phyloP scores from a whole-genome alignment of 1,140 invertebrate genomes.

The Neocloeon triangulifer region DNA sequence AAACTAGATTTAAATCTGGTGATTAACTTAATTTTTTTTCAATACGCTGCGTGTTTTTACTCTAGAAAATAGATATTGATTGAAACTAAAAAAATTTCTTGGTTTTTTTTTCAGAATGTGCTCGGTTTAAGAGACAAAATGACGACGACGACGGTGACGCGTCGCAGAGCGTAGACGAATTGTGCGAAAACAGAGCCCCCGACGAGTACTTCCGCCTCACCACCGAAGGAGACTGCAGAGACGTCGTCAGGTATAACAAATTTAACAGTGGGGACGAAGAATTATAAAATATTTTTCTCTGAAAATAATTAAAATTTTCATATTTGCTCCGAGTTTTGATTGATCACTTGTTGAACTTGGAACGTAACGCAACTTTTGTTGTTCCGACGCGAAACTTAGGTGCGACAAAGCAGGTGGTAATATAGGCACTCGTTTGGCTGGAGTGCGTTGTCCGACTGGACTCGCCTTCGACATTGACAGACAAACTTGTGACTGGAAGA shows the following conservation, averaged over 20 bases:
- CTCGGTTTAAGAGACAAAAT: constrained; percentile 20
- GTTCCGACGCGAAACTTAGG: too few relatives aligned
- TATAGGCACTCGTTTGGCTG: constrained; percentile 60
- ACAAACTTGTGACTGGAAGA: constrained; percentile 90
- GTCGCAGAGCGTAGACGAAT: constrained; percentile 49
- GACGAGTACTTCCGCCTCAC: constrained; percentile 76
- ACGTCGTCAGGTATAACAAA: constrained; percentile 63
- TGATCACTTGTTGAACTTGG: not conserved
- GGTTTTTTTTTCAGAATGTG: too few relatives aligned
- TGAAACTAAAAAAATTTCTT: too few relatives aligned
- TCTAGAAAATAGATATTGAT: too few relatives aligned
- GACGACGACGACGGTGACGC: constrained; percentile 25
- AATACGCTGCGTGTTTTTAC: too few relatives aligned
- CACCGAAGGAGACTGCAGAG: constrained; percentile 66
- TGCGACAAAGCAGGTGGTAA: constrained; percentile 74
- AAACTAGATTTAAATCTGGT: too few relatives aligned
- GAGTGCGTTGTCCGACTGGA: constrained; percentile 68
- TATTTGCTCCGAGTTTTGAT: not conserved
- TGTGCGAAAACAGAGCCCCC: constrained; percentile 61
- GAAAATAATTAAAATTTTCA: not conserved
- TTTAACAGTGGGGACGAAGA: not conserved
- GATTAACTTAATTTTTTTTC: too few relatives aligned
- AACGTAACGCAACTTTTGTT: too few relatives aligned
- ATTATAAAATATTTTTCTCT: not conserved
- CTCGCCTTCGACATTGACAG: constrained; percentile 85